These are phyloP conservation scores for Actinemys pallida DNA, from an alignment of 2,113 vertebrate species.

Conservation along the genomic window DNA sequence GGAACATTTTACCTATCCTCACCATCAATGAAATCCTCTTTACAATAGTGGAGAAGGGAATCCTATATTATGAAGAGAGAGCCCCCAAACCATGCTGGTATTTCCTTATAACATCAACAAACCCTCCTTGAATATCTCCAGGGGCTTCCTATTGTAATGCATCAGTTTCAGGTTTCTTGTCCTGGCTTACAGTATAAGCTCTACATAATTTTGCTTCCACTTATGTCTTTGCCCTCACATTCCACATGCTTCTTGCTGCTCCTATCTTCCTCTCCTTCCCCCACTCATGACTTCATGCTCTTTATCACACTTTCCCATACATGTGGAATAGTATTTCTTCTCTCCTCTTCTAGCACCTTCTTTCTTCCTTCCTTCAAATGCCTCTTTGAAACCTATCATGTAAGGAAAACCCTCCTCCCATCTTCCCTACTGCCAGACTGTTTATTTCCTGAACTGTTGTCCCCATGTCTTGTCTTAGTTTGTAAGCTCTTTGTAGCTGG, in stretches of 20 bases:
- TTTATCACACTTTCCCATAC: neutral
- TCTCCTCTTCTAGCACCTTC: neutral
- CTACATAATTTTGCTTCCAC: neutral
- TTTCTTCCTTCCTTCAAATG: neutral
- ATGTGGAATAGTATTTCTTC: neutral
- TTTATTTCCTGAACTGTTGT: neutral
- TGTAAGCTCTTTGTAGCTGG: neutral
- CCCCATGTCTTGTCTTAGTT: neutral
- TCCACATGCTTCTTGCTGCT: neutral
- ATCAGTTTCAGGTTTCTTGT: neutral
- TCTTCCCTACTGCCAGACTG: neutral
- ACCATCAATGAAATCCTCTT: neutral
- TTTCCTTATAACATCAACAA: neutral
- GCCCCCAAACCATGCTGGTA: neutral
- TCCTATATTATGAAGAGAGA: neutral
- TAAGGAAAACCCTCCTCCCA: neutral
- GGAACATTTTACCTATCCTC: neutral
- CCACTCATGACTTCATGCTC: neutral
- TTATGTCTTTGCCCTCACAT: neutral
- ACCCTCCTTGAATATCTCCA: neutral
- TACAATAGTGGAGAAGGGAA: neutral
- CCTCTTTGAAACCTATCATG: neutral
- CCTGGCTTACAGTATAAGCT: neutral
- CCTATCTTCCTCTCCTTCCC: neutral
- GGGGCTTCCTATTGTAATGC: neutral